Conservation (phyloP, 2,113 vertebrate species). For the Gallinago media region DNA sequence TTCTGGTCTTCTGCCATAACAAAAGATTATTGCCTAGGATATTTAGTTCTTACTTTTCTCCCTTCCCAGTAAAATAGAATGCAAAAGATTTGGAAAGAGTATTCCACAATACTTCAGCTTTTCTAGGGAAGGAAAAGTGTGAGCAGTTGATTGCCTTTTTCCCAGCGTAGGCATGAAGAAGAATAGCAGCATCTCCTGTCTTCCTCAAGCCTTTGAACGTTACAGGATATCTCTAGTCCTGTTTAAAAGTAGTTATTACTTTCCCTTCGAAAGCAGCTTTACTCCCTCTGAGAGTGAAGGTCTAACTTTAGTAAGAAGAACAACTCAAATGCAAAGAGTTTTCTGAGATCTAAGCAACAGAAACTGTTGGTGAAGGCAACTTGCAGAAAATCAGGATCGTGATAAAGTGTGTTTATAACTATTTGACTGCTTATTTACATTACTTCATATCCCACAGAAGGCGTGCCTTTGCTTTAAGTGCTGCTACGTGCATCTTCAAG, state of each 20-base stretch:
- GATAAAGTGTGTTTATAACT: background rate
- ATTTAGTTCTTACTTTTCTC: background rate
- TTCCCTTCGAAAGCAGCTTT: background rate
- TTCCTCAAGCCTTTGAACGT: background rate
- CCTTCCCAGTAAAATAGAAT: background rate
- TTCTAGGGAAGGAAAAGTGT: background rate
- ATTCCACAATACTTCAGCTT: background rate
- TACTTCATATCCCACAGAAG: background rate
- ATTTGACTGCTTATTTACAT: conserved; percentile 2
- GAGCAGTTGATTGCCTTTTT: background rate
- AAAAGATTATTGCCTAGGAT: background rate
- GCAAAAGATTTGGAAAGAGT: background rate
- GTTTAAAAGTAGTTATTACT: background rate
- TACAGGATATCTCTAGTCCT: background rate
- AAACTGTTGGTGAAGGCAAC: background rate
- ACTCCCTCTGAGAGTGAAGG: background rate
- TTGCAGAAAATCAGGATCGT: background rate
- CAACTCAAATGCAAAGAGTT: background rate
- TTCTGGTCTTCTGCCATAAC: background rate
- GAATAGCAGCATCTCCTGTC: background rate
- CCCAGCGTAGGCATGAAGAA: background rate
- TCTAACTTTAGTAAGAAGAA: background rate
- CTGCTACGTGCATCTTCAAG: background rate
- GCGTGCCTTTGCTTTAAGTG: background rate
- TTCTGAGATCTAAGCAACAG: background rate